Evolutionary conservation across 2,888 invertebrate genomes (phyloP), one percentile per base, ranked within the genome.

Genomic region (Gnatocerus cornutus): DNA sequence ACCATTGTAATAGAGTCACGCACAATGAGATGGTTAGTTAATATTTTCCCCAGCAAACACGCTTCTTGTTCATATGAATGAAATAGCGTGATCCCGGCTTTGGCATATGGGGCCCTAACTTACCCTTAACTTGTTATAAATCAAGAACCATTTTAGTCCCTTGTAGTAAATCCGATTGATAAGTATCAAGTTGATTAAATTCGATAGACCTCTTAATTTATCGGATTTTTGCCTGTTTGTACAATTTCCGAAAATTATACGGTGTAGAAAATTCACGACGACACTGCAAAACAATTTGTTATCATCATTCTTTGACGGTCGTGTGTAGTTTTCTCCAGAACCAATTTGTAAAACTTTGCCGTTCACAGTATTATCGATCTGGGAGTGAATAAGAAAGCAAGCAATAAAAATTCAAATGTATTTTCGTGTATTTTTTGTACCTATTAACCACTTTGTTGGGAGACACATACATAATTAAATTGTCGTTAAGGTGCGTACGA

Each of bases 361-460:
- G 43, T 56, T 56, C 37, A 14, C 14, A 46, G 50, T 61, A 30
- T 45, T 59, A 61, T 61, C 61, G 61, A 61, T 61, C 48, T 13
- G 16, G 37, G 48, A 30, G 61, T 61, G 37, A 50, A 61, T 48
- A 61, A 50, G 59, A 59, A 59, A 59, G 45, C 59, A 48, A 61
- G 61, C 27, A 39, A 61, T 61, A 61, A 50, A 61, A 61, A 61
- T 61, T 61, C 61, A 61, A 61, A 61, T 61, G 48, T 61, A 61
- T 61, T 61, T 48, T 48, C 37, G 48, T 53, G 37, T 53, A 48
- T 48, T 59, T 59, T 30, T 27, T 48, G 9, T 7, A 14, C 5
- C 4, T 45, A 43, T 12, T 58, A 29, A 43, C 43, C 13, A 3
- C 27, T 43, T 58, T 12, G 13, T 14, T 39, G 12, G 14, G 21